Evolutionary conservation across 2,888 invertebrate genomes (phyloP), one percentile per base, ranked within the genome.

Genomic region (Sthenelais limicola): DNA sequence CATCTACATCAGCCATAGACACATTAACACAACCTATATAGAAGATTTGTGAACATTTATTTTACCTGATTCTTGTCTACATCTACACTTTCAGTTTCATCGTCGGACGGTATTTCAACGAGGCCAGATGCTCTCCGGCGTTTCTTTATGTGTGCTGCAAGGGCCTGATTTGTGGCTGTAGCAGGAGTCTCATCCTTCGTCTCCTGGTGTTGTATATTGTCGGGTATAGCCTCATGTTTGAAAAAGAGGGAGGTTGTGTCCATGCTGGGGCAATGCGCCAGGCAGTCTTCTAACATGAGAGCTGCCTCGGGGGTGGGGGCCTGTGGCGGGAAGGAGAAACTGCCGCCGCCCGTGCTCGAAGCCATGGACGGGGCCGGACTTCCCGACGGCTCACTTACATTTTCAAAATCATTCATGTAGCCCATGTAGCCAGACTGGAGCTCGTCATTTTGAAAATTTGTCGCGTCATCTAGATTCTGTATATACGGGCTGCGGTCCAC

Each of bases 271-370:
- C 38, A 38, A 35, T 62, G 24, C 1, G 38, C 62, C 38, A 62
- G 38, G 24, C 38, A 62, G 38, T 62, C 62, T 21, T 35, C 62
- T 3, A 62, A 15, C 1, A 43, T 35, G 9, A 62, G 38, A 21
- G 62, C 21, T 1, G 62, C 62, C 24, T 62, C 62, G 21, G 62
- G 62, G 15, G 62, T 62, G 1, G 62, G 62, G 7, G 62, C 62
- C 21, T 35, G 62, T 2, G 62, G 18, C n/a, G 62, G 62, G 38
- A 62, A 62, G 38, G 35, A 12, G 35, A 62, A 62, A 2, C 24
- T 28, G 58, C n/a, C 21, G 2, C 38, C 38, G 7, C 62, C 38
- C 5, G 26, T 56, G 33, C 33, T 21, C 4, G n/a, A 21, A 9
- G 35, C 33, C 3, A 35, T 56, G 62, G 62, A 62, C 3, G 43